phyloP scores from a whole-genome alignment of 2,797 vertebrate species.

The Toxotes lorentzi region DNA sequence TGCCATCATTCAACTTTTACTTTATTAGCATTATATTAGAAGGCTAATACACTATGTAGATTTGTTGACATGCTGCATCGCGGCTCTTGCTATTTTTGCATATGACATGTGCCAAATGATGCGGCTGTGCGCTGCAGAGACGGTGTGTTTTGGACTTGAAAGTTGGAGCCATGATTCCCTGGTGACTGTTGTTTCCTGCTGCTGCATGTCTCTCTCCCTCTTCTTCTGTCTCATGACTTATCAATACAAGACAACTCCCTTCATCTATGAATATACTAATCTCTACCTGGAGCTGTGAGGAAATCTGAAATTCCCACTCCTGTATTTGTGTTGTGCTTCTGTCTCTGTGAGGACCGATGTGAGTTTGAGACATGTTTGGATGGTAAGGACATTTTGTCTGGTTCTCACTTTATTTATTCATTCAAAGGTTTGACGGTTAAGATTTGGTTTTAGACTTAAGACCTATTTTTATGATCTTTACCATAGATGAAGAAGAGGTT shows the following conservation, averaged over 20 bases:
- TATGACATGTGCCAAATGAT: constrained; percentile 28
- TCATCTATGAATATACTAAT: constrained; percentile 9
- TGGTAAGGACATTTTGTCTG: background rate
- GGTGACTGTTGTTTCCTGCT: constrained; percentile 35
- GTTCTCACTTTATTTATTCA: background rate
- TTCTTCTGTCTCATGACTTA: constrained; percentile 40
- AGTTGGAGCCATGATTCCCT: constrained; percentile 34
- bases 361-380: background rate
- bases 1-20: background rate
- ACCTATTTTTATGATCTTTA: background rate
- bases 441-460: background rate
- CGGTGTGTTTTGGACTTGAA: constrained; percentile 60
- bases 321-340: constrained; percentile 20
- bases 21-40: background rate
- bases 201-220: constrained; percentile 35
- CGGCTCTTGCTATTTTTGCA: background rate
- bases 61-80: constrained; percentile 6
- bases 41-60: constrained; percentile 1
- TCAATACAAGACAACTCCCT: constrained; percentile 18
- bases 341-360: constrained; percentile 43
- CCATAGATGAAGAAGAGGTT: background rate
- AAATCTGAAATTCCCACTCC: background rate
- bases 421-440: background rate
- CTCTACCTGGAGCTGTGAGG: constrained; percentile 19
- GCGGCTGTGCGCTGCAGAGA: constrained; percentile 40